These are phyloP conservation scores for Scaptodrosophila latifasciaeformis DNA, from an alignment of 2,888 invertebrate genomes.

Conservation along the genomic window DNA sequence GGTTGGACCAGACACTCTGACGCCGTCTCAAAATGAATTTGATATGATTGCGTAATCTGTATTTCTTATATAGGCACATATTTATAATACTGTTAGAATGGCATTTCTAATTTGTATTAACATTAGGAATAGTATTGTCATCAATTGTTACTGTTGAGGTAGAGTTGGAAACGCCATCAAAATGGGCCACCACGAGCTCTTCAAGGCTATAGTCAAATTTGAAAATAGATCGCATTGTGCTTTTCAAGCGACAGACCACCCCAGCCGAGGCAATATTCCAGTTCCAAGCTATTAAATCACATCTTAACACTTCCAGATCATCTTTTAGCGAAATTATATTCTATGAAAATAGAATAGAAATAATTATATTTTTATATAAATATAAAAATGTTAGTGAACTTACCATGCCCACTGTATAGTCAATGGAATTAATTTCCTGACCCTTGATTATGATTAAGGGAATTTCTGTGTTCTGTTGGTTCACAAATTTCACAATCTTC, in stretches of 20 bases:
- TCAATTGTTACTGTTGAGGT: slow-evolving; percentile 57
- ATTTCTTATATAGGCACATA: too few relatives aligned
- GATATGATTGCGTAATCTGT: too few relatives aligned
- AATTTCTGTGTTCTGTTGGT: slow-evolving; percentile 78
- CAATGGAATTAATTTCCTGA: slow-evolving; percentile 78
- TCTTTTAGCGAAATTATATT: slow-evolving; percentile 77
- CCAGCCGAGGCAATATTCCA: slow-evolving; percentile 73
- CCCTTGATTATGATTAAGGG: slow-evolving; percentile 85
- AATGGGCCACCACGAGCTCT: slow-evolving; percentile 74
- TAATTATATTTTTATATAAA: not conserved
- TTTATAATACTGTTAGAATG: too few relatives aligned
- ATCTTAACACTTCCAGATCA: slow-evolving; percentile 77
- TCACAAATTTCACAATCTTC: slow-evolving; percentile 84
- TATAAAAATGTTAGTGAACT: slow-evolving; percentile 32
- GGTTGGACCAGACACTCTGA: slow-evolving; percentile 22
- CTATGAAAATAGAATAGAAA: slow-evolving; percentile 65
- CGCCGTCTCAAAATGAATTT: too few relatives aligned
- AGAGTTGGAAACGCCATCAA: slow-evolving; percentile 44
- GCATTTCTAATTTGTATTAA: too few relatives aligned
- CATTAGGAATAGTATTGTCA: too few relatives aligned
- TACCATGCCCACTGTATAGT: slow-evolving; percentile 80
- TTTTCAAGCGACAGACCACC: slow-evolving; percentile 68
- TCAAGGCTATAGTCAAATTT: slow-evolving; percentile 57
- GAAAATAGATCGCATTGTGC: slow-evolving; percentile 59
- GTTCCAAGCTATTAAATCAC: slow-evolving; percentile 77